Base-by-base conservation (phyloP, 2,888 invertebrate species). In the Pseudanteris insignis region DNA sequence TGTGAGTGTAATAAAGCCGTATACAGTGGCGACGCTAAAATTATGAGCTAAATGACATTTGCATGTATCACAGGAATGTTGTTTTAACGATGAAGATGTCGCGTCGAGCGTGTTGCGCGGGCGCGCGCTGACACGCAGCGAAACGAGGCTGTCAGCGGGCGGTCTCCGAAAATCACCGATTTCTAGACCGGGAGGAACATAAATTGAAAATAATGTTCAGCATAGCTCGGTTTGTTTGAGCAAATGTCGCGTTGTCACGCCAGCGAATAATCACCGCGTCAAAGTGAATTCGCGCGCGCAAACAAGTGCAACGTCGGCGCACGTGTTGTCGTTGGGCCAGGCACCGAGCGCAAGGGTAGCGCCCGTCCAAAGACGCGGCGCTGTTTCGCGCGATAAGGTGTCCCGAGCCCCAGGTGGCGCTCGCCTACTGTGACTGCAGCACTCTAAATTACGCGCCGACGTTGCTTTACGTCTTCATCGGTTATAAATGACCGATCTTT, bases 381-480 rank as follows among this genome's bases (percentile, higher is more conserved):
- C 60, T 65, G 66, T 40, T 66, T 63, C 63, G 71, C 71, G 63
- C 71, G 72, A 72, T 37, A 72, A 77, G 77, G 78, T 78, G 78
- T 77, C 72, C 72, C 69, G 70, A 71, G 66, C 63, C 73, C 70
- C 78, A 64, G 78, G 79, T 73, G 78, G 78, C 72, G 72, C 66
- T 53, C 71, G 71, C 79, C 79, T 73, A 78, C 79, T 75, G 79
- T 46, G 79, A 74, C 71, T 70, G 72, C 73, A 76, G 73, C 74
- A 76, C 77, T 75, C 72, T 78, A 79, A 79, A 79, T 79, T 79
- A 79, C 75, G 73, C 77, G 72, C 67, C 71, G 75, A 76, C 77
- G 75, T 71, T 74, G 72, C 71, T 73, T 74, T 74, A 73, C 69
- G 75, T 77, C 78, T 78, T 76, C 70, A 76, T 77, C 69, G 75